phyloP scores from a whole-genome alignment of 2,888 invertebrate species.

The Dexiosoma caninum region DNA sequence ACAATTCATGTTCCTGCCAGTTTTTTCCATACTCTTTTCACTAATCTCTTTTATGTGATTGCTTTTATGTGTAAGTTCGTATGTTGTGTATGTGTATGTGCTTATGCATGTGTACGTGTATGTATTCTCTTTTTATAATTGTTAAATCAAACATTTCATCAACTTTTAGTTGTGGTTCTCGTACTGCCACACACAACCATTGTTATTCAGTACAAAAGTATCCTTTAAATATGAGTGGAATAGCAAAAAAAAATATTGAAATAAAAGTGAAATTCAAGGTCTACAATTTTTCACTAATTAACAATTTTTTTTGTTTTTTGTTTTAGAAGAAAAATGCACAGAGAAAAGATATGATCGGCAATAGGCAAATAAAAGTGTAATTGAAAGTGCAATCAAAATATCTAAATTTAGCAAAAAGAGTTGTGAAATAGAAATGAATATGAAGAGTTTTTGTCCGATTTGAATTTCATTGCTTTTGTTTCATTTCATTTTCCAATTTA shows the following conservation, averaged over 20 bases:
- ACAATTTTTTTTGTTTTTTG: background rate
- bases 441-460: slow-evolving; percentile 15
- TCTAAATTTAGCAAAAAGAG: background rate
- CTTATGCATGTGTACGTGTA: background rate
- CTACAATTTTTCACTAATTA: slow-evolving; percentile 51
- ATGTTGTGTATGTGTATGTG: background rate
- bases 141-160: slow-evolving; percentile 53
- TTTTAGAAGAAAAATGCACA: background rate
- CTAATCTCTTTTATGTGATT: slow-evolving; percentile 26
- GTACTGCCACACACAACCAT: slow-evolving; percentile 4
- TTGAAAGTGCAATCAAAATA: background rate
- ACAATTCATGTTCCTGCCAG: slow-evolving; percentile 29
- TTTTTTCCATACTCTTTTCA: slow-evolving; percentile 7
- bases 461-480: background rate
- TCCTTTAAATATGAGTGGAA: no score
- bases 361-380: background rate
- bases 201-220: background rate
- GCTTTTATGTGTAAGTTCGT: background rate
- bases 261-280: slow-evolving; percentile 50
- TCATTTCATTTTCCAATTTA: slow-evolving; percentile 9
- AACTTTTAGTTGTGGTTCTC: slow-evolving; percentile 22
- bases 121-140: slow-evolving; percentile 18
- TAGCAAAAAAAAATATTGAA: slow-evolving; percentile 1
- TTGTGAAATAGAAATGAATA: slow-evolving; percentile 22
- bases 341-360: background rate